Evolutionary conservation across 2,797 vertebrate species (phyloP).

Genomic region (Halcyon leucocephala): DNA sequence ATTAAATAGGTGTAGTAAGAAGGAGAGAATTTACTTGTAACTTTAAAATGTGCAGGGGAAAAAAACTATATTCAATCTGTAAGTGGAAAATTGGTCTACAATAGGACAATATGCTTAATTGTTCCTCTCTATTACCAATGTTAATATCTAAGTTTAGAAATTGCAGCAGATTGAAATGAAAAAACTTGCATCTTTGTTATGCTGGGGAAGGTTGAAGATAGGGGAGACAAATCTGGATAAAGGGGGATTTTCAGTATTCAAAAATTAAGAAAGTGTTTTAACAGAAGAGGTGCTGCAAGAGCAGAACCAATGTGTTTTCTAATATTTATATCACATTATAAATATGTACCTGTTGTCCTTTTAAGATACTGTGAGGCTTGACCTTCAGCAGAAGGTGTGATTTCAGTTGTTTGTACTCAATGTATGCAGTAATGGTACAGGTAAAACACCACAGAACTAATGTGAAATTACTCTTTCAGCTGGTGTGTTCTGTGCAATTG

Average conservation of each 20-base stretch:
- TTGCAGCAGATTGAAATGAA: not conserved
- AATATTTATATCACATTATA: not conserved
- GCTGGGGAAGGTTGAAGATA: not conserved
- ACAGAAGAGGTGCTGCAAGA: not conserved
- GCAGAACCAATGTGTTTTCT: not conserved
- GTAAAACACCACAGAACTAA: not conserved
- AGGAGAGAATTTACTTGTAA: not conserved
- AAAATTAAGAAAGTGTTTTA: not conserved
- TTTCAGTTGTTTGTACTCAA: not conserved
- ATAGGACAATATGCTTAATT: not conserved
- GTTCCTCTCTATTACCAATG: rapidly evolving
- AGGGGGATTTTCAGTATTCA: not conserved
- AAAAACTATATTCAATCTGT: not conserved
- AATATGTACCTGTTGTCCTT: not conserved
- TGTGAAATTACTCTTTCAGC: conserved; percentile 79
- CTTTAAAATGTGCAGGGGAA: not conserved
- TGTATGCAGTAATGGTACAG: not conserved
- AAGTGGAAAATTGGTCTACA: not conserved
- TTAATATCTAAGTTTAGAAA: not conserved
- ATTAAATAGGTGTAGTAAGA: not conserved
- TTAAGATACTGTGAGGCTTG: not conserved
- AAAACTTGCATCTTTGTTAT: not conserved
- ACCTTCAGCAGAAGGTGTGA: not conserved
- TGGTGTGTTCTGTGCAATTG: conserved; percentile 98
- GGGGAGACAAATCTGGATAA: not conserved